Evolutionary conservation across 2,888 invertebrate genomes (phyloP).

Genomic region (Marasmarcha lunaedactyla): DNA sequence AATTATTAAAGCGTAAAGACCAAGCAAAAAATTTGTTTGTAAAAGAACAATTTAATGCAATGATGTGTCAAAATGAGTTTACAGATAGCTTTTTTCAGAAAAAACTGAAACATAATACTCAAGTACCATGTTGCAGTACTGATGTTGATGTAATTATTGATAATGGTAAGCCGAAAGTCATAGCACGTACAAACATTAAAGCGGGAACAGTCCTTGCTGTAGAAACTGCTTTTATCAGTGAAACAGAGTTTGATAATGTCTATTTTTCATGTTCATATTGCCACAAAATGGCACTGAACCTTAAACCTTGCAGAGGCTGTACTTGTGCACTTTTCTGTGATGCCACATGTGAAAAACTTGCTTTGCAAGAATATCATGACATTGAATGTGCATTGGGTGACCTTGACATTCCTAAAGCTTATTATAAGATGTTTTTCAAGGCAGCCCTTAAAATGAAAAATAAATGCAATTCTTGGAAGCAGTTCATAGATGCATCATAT

Average conservation of each 20-base stretch:
- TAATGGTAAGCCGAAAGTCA: slow-evolving; percentile 4
- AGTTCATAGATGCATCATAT: slow-evolving; percentile 15
- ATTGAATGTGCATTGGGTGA: slow-evolving; percentile 19
- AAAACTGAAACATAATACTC: no score
- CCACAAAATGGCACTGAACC: slow-evolving; percentile 6
- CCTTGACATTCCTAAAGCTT: slow-evolving; percentile 1
- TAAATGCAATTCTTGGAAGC: slow-evolving; percentile 16
- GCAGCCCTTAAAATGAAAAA: slow-evolving; percentile 17
- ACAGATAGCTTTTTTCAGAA: no score
- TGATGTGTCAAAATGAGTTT: no score
- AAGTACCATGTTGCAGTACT: no score
- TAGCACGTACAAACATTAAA: slow-evolving; percentile 8
- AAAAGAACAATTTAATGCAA: not conserved
- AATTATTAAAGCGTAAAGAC: slow-evolving; percentile 10
- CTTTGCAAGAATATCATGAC: slow-evolving; percentile 12
- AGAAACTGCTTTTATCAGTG: slow-evolving; percentile 7
- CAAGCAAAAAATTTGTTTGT: slow-evolving; percentile 7
- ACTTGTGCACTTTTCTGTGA: slow-evolving; percentile 8
- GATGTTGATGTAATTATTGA: not conserved
- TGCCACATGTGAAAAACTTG: slow-evolving; percentile 2
- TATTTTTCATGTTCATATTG: slow-evolving; percentile 9
- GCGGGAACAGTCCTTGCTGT: slow-evolving; percentile 8
- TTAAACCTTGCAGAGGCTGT: slow-evolving; percentile 9
- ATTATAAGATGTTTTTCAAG: slow-evolving; percentile 13
- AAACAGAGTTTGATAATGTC: not conserved